phyloP scores from a whole-genome alignment of 2,888 invertebrate species.

The Magallana nippona region DNA sequence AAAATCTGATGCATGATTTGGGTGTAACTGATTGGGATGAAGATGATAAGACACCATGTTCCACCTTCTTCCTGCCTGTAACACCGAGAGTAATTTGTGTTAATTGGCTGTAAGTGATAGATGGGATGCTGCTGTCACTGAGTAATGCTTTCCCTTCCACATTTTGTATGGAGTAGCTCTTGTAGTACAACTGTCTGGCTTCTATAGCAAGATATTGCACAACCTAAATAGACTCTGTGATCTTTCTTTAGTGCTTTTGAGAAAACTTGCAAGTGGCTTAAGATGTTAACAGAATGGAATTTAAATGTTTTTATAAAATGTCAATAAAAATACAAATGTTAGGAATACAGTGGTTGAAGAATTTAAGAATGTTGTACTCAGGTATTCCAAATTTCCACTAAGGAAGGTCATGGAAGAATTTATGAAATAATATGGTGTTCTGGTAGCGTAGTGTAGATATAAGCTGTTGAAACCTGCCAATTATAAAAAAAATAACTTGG shows the following conservation, averaged over 20 bases:
- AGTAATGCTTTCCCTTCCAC: background rate
- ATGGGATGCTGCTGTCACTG: background rate
- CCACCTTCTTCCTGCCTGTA: slow-evolving; percentile 10
- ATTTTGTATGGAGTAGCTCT: background rate
- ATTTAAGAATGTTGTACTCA: too few species aligned
- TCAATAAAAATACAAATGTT: background rate
- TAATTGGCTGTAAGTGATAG: slow-evolving; percentile 8
- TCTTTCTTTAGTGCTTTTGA: background rate
- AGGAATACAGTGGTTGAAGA: background rate
- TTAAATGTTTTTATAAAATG: too few species aligned
- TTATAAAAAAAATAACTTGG: too few species aligned
- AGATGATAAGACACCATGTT: background rate
- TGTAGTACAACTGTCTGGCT: background rate
- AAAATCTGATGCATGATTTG: background rate
- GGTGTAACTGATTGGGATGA: background rate
- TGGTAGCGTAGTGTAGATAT: too few species aligned
- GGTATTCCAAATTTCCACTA: too few species aligned
- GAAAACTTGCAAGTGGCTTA: too few species aligned
- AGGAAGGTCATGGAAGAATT: too few species aligned
- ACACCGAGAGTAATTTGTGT: slow-evolving; percentile 8
- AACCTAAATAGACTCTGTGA: background rate
- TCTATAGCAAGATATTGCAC: background rate
- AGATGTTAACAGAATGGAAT: too few species aligned
- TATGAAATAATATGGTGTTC: too few species aligned
- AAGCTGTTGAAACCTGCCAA: too few species aligned